phyloP scores from a whole-genome alignment of 2,888 invertebrate genomes.

The Heteromurus nitidus region DNA sequence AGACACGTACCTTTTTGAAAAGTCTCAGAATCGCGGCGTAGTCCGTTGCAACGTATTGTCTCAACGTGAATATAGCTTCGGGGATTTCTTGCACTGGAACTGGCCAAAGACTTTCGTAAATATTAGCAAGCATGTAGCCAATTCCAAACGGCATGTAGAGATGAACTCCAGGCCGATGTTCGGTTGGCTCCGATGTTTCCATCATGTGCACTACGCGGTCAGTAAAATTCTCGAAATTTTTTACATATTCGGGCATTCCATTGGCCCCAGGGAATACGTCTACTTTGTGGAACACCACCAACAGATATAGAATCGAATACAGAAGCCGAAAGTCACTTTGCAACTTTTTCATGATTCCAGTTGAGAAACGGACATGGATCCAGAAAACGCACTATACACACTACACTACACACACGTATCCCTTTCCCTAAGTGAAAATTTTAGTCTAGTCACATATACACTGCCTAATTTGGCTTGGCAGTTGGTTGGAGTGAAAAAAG shows the following conservation, averaged over 20 bases:
- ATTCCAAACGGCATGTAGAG: constrained; percentile 62
- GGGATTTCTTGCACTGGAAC: constrained; percentile 57
- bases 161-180: constrained; percentile 62
- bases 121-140: constrained; percentile 60
- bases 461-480: too few species aligned
- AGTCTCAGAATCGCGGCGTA: constrained; percentile 54
- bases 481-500: too few species aligned
- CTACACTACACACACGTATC: too few species aligned
- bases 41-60: constrained; percentile 56
- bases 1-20: constrained; percentile 58
- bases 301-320: not conserved
- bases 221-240: constrained; percentile 61
- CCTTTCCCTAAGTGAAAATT: too few species aligned
- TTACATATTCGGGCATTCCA: constrained; percentile 30
- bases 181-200: constrained; percentile 63
- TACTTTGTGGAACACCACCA: too few species aligned
- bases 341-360: not conserved
- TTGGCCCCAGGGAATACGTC: not conserved
- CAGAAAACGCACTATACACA: too few species aligned
- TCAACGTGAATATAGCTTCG: constrained; percentile 46
- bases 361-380: too few species aligned
- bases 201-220: constrained; percentile 54
- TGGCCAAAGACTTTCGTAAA: constrained; percentile 63
- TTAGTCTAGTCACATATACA: too few species aligned
- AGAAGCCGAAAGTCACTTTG: not conserved